A percentile compares a stretch with the other conserved stretches of the same genome.
Conservation (phyloP, 2,797 vertebrate genomes). For the Halcyon badia region DNA sequence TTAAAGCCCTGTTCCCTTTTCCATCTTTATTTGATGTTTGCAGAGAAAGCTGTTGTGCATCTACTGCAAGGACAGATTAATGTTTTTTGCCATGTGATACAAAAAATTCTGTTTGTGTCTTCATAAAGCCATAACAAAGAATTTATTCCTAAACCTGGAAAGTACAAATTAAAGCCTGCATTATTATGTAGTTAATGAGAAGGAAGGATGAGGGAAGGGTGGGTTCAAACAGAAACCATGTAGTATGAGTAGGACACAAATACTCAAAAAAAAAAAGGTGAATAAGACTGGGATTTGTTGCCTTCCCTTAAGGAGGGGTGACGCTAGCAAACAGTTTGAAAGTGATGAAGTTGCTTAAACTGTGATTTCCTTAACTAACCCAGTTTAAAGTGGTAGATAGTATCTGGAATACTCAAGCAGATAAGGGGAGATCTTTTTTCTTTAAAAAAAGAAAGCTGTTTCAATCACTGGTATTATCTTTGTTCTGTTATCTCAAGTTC, state of each 20-base stretch:
- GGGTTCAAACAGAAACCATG: neutral
- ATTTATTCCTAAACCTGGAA: neutral
- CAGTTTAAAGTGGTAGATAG: neutral
- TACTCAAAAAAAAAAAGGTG: neutral
- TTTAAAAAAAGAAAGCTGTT: neutral
- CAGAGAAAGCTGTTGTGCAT: neutral
- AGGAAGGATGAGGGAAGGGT: neutral
- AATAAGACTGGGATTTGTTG: neutral
- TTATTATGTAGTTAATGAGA: neutral
- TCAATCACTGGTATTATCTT: neutral
- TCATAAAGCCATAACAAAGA: neutral
- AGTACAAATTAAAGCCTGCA: neutral
- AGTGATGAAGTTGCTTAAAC: neutral
- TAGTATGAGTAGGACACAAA: neutral
- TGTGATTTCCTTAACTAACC: neutral
- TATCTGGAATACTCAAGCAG: neutral
- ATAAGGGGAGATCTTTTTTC: neutral
- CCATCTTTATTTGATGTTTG: neutral
- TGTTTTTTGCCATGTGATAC: neutral
- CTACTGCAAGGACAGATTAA: neutral
- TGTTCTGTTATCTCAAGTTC: neutral
- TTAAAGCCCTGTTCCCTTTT: neutral
- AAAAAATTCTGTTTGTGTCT: neutral
- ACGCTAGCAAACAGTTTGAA: neutral
- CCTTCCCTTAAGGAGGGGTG: neutral